Base-by-base conservation (phyloP, 2,888 invertebrate species). In the Philereme transversata region DNA sequence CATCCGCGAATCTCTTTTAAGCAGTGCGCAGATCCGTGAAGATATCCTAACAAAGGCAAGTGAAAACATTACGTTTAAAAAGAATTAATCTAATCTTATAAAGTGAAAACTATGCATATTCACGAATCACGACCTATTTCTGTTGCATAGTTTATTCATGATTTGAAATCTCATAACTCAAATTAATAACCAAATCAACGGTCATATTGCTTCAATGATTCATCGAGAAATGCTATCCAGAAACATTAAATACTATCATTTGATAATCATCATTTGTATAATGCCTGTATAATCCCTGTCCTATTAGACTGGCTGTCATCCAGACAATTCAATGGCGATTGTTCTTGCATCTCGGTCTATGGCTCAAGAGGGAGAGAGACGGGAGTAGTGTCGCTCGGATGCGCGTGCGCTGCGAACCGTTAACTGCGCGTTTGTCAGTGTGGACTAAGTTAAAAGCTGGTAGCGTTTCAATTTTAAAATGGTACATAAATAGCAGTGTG, bases 281-380 rank as follows among this genome's bases (percentile, higher is more conserved):
- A 64, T 67, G 55, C 41, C 51, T 54, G 62, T 66, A 63, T 65
- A 62, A 68, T 78, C 75, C 64, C 47, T 65, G 22, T 51, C 44
- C 64, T 62, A 70, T 70, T 68, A 79, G 82, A 81, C 82, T 47
- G 56, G 40, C 72, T 79, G 83, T 80, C 82, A 82, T 82, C 78
- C 81, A 81, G 76, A 79, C 76, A 78, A 74, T 78, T 86, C 81
- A 85, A 85, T 86, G 82, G 78, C 78, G 74, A 84, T 87, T 87
- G 86, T 86, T 87, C 55, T 67, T 57, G 44, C 56, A 11, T 83
- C 85, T 75, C 81, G 6, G 71, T 86, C 75, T 66, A 57, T 77
- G 1, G 35, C 1, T 0, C 0, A 57, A 60, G 76, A 72, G 76
- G 74, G 54, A 64, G 65, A 33, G 56, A 58, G 51, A 61, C 22